phyloP scores from a whole-genome alignment of 2,888 invertebrate species.

The Caenorhabditis angaria region DNA sequence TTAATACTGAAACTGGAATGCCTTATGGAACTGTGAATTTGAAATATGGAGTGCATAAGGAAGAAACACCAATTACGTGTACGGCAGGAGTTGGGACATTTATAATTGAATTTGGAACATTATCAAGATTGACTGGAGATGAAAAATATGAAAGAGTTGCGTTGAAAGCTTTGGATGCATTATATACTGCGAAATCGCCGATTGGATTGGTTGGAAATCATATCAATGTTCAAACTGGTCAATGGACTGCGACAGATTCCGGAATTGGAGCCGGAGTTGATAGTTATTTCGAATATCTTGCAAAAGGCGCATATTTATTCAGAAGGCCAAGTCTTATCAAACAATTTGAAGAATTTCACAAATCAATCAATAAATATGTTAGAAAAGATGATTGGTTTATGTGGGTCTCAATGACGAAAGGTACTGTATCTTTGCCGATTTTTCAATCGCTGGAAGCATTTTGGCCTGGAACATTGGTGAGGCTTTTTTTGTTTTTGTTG shows the following conservation, averaged over 20 bases:
- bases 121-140: constrained; percentile 71
- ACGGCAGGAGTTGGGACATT: constrained; percentile 98
- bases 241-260: constrained; percentile 96
- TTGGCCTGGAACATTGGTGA: constrained; percentile 90
- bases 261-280: constrained; percentile 82
- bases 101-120: constrained; percentile 91
- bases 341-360: constrained; percentile 80
- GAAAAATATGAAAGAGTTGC: constrained; percentile 89
- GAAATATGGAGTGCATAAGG: constrained; percentile 84
- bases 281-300: constrained; percentile 96
- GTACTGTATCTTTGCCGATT: constrained; percentile 86
- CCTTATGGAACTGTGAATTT: constrained; percentile 83
- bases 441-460: constrained; percentile 98
- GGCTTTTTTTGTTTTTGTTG: constrained; percentile 14
- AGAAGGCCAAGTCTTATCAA: constrained; percentile 89
- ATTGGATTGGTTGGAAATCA: constrained; percentile 85
- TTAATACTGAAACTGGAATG: constrained; percentile 68
- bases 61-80: constrained; percentile 95
- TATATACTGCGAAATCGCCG: constrained; percentile 86
- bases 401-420: constrained; percentile 96
- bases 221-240: constrained; percentile 78
- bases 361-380: constrained; percentile 76
- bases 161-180: constrained; percentile 84
- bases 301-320: constrained; percentile 91
- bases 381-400: constrained; percentile 97